These are phyloP conservation scores for Hyposoter dolosus DNA, from an alignment of 2,888 invertebrate genomes.

Conservation along the genomic window DNA sequence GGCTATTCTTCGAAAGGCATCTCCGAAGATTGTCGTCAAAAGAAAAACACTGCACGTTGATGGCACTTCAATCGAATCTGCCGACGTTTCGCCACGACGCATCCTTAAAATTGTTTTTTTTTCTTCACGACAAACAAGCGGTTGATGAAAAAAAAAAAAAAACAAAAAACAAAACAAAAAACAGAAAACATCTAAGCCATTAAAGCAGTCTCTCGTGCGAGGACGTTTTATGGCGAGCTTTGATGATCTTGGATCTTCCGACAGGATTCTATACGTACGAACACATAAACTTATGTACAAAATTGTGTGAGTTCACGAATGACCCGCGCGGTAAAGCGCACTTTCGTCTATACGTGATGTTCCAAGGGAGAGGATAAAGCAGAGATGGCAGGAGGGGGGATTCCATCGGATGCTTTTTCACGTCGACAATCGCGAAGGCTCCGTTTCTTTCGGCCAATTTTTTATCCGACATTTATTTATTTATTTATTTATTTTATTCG, in stretches of 20 bases:
- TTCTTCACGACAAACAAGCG: constrained; percentile 6
- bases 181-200: constrained; percentile 40
- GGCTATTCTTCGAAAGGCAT: constrained; percentile 38
- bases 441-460: constrained; percentile 1
- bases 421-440: constrained; percentile 16
- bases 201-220: constrained; percentile 34
- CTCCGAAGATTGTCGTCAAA: constrained; percentile 43
- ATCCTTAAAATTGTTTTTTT: constrained; percentile 28
- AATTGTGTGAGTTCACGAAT: constrained; percentile 24
- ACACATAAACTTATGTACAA: constrained; percentile 15
- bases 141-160: background rate
- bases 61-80: constrained; percentile 59
- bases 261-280: constrained; percentile 2
- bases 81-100: constrained; percentile 35
- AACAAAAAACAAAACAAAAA: constrained; percentile 8
- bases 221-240: constrained; percentile 61
- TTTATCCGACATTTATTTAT: background rate
- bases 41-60: constrained; percentile 22
- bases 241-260: constrained; percentile 54
- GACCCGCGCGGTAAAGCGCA: constrained; percentile 28
- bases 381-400: background rate
- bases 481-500: constrained; percentile 26
- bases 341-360: constrained; percentile 62
- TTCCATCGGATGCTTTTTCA: constrained; percentile 41
- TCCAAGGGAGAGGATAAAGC: background rate